phyloP scores from a whole-genome alignment of 2,797 vertebrate species.

The Schizothorax lantsangensis region DNA sequence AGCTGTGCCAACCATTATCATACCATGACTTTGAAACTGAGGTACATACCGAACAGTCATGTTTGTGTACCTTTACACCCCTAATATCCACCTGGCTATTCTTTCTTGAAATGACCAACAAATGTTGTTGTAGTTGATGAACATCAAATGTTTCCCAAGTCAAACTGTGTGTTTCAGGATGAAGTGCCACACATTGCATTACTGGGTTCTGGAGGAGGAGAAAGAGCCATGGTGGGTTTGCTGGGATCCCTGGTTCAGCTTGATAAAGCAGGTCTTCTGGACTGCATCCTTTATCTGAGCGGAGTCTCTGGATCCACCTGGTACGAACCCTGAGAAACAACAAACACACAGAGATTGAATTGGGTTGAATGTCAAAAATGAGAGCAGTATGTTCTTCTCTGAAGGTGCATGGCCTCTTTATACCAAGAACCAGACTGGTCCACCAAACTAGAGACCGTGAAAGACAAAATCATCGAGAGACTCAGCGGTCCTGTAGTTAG shows the following conservation, averaged over 20 bases:
- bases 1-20: too few relatives aligned
- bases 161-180: too few relatives aligned
- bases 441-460: slow-evolving; percentile 12
- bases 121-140: too few relatives aligned
- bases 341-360: neutral
- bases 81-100: too few relatives aligned
- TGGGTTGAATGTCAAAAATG: neutral
- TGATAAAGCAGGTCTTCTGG: slow-evolving; percentile 32
- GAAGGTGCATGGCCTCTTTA: neutral
- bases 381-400: neutral
- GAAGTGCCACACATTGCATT: neutral
- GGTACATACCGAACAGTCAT: too few relatives aligned
- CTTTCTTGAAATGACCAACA: too few relatives aligned
- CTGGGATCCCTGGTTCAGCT: slow-evolving; percentile 46
- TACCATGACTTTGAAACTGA: too few relatives aligned
- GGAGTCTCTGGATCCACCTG: slow-evolving; percentile 62
- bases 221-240: slow-evolving; percentile 54
- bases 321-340: slow-evolving; percentile 18
- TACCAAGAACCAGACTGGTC: slow-evolving; percentile 34
- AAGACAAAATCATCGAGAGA: slow-evolving; percentile 5
- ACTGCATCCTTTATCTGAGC: slow-evolving; percentile 48
- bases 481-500: neutral
- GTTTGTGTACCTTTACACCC: too few relatives aligned
- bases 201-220: slow-evolving; percentile 38
- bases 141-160: too few relatives aligned